Conservation (phyloP, 2,888 invertebrate species). For the Neuroscelio doddi region DNA sequence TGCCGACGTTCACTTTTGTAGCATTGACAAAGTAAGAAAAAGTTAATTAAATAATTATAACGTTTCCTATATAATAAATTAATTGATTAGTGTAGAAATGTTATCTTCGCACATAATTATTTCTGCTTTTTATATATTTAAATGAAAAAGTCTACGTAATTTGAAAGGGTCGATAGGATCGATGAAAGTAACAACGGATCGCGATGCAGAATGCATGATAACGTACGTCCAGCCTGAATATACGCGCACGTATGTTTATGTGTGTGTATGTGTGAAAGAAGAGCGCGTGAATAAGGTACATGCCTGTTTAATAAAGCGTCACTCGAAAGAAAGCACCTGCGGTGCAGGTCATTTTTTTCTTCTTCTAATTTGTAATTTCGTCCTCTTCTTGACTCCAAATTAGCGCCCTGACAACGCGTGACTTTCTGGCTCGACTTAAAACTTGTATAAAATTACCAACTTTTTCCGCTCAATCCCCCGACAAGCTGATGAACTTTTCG, state of each 20-base stretch:
- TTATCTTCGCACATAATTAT: conserved; percentile 40
- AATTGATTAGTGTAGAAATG: conserved; percentile 34
- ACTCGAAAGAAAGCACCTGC: conserved; percentile 38
- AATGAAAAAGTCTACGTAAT: conserved; percentile 41
- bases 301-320: conserved; percentile 38
- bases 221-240: conserved; percentile 20
- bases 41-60: no score
- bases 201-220: conserved; percentile 33
- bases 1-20: neutral
- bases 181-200: conserved; percentile 38
- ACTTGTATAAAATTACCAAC: neutral
- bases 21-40: no score
- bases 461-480: neutral
- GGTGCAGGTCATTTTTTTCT: conserved; percentile 23
- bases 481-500: no score
- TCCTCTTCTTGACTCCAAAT: conserved; percentile 18
- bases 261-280: no score
- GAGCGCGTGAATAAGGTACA: conserved; percentile 38
- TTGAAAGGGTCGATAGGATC: conserved; percentile 36
- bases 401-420: conserved; percentile 4
- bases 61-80: no score
- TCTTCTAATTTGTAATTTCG: conserved; percentile 36
- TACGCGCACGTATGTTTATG: no score
- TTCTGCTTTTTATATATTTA: conserved; percentile 38
- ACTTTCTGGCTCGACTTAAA: neutral